phyloP scores from a whole-genome alignment of 2,113 vertebrate species.

The Otis tarda region DNA sequence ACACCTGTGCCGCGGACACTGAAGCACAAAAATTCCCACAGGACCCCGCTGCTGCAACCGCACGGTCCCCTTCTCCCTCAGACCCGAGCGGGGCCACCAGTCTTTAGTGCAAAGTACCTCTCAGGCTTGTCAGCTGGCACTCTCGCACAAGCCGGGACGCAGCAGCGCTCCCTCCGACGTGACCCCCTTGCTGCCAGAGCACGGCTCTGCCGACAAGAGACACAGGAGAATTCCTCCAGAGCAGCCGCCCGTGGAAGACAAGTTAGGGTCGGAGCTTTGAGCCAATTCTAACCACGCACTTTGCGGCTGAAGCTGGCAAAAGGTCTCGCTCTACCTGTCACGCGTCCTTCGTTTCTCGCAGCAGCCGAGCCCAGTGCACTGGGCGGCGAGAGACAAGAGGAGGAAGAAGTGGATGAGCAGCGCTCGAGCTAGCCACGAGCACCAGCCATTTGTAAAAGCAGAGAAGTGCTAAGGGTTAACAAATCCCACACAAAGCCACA shows the following conservation, averaged over 20 bases:
- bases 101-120: neutral
- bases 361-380: fast-evolving
- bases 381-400: neutral
- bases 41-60: neutral
- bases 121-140: neutral
- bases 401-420: neutral
- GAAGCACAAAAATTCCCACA: neutral
- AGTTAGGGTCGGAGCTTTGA: fast-evolving
- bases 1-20: neutral
- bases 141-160: fast-evolving
- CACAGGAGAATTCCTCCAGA: neutral
- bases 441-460: neutral
- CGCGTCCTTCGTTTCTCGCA: fast-evolving
- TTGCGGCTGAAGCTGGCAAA: fast-evolving
- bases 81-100: fast-evolving
- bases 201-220: neutral
- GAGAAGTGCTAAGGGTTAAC: neutral
- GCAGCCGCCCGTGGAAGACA: neutral
- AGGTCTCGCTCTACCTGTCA: neutral
- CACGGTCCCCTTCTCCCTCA: fast-evolving
- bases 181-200: neutral
- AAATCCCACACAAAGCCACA: neutral
- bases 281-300: neutral
- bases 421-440: fast-evolving
- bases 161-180: fast-evolving